These are phyloP conservation scores for Pyxicephalus adspersus DNA, from an alignment of 2,113 vertebrate genomes.

Conservation along the genomic window DNA sequence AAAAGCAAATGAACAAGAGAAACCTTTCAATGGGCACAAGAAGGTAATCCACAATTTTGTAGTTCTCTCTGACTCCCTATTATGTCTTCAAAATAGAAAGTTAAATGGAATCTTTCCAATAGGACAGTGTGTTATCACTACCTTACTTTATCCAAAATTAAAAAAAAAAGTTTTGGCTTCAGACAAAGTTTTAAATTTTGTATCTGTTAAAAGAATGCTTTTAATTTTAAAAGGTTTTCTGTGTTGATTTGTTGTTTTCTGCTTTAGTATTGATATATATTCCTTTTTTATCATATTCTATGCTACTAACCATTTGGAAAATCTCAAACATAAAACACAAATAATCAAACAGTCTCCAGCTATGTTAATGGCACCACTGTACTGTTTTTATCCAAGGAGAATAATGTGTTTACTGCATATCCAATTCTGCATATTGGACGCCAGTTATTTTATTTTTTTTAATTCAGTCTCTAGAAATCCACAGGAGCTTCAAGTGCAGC, in stretches of 20 bases:
- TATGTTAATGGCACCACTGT: constrained; percentile 2
- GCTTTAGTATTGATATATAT: not conserved
- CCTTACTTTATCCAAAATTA: no score
- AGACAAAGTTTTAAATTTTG: no score
- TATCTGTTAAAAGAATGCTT: no score
- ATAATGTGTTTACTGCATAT: constrained; percentile 38
- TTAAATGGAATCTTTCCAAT: no score
- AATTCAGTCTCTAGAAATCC: constrained; percentile 11
- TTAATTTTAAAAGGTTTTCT: no score
- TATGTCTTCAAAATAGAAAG: no score
- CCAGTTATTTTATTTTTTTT: constrained; percentile 26
- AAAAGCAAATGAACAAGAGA: no score
- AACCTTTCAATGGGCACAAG: no score
- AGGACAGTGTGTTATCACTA: no score
- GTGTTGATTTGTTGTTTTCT: not conserved
- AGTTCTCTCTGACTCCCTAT: no score
- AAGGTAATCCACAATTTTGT: no score
- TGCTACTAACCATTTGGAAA: not conserved
- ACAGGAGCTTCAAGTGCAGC: constrained; percentile 58
- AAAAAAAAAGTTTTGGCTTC: no score
- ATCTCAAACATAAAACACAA: not conserved
- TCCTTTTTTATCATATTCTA: not conserved
- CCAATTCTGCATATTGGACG: constrained; percentile 35
- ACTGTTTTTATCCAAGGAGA: constrained; percentile 20
- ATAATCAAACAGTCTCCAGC: constrained; percentile 8